A percentile compares a stretch with the other conserved stretches of the same genome.
phyloP scores from a whole-genome alignment of 30 jellyfish, hydroid and myxozoan species.

The Pelagia noctiluca region DNA sequence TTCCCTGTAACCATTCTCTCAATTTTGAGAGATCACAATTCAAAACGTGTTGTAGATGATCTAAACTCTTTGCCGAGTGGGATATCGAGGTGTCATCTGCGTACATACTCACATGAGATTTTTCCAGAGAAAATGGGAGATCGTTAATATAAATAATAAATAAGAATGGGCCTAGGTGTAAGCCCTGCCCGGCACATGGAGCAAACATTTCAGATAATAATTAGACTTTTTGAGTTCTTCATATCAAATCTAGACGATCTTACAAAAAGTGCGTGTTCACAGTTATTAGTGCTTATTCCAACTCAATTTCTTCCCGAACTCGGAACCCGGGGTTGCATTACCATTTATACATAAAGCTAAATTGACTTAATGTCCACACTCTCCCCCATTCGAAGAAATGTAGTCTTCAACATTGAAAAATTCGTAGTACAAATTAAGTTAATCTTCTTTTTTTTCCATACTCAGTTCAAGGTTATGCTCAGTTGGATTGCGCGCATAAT shows the following conservation, averaged over 20 bases:
- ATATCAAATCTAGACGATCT: no score
- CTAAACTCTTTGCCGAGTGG: neutral
- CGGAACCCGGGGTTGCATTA: no score
- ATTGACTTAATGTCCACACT: no score
- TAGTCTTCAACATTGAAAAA: no score
- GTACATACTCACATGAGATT: conserved; percentile 34
- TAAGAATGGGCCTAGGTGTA: conserved; percentile 34
- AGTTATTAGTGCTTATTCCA: no score
- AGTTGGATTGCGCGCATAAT: conserved; percentile 4
- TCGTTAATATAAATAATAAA: neutral
- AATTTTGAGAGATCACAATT: neutral
- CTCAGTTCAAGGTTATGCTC: neutral
- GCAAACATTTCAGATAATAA: no score
- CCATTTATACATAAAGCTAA: no score
- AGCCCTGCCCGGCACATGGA: no score
- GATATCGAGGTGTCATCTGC: conserved; percentile 35
- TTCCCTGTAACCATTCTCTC: neutral
- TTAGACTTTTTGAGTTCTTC: no score
- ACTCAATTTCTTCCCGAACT: no score
- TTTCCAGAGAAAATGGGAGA: conserved; percentile 26
- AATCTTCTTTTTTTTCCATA: neutral
- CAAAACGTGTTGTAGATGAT: conserved; percentile 17
- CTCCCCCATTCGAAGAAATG: conserved; percentile 28
- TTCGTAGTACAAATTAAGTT: neutral
- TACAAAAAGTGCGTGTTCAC: no score